Percentiles rank a stretch among this genome's conserved stretches.
phyloP scores from a whole-genome alignment of 2,888 invertebrate genomes.

The Sphaeridia pumilis region DNA sequence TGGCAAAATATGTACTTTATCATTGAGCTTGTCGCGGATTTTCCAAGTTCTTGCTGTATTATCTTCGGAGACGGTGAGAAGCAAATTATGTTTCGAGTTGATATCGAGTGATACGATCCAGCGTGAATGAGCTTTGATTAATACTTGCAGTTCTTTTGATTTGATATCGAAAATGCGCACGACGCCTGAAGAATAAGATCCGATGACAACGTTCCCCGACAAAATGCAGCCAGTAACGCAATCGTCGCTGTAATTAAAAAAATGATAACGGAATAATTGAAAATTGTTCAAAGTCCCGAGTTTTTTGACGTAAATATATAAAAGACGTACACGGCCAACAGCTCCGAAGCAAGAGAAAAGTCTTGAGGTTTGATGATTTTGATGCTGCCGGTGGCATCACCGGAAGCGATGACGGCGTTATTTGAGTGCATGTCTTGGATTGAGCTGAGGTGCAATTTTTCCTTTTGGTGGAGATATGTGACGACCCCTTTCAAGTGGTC shows the following conservation, averaged over 20 bases:
- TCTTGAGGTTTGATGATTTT: conserved; percentile 11
- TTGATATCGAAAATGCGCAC: conserved; percentile 27
- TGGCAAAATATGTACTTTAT: too few relatives aligned
- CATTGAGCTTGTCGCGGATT: conserved; percentile 15
- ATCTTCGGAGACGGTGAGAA: conserved; percentile 33
- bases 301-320: too few relatives aligned
- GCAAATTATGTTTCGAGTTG: conserved; percentile 14
- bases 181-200: conserved; percentile 28
- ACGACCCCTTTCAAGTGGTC: conserved; percentile 5
- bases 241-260: conserved; percentile 12
- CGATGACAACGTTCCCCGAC: conserved; percentile 24
- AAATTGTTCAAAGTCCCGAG: too few relatives aligned
- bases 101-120: conserved; percentile 34
- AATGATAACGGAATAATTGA: too few relatives aligned
- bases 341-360: conserved; percentile 5
- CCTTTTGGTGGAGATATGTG: conserved; percentile 10
- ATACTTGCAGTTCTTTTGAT: conserved; percentile 18
- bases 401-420: conserved; percentile 9
- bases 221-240: conserved; percentile 28
- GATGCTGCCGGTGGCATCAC: conserved; percentile 11
- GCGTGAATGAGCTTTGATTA: conserved; percentile 30
- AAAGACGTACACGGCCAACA: conserved; percentile 8
- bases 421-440: conserved; percentile 14
- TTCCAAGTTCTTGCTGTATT: conserved; percentile 28
- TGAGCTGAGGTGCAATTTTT: conserved; percentile 15